Conservation (phyloP, 2,113 vertebrate species). For the Haplotaxodon microlepis region DNA sequence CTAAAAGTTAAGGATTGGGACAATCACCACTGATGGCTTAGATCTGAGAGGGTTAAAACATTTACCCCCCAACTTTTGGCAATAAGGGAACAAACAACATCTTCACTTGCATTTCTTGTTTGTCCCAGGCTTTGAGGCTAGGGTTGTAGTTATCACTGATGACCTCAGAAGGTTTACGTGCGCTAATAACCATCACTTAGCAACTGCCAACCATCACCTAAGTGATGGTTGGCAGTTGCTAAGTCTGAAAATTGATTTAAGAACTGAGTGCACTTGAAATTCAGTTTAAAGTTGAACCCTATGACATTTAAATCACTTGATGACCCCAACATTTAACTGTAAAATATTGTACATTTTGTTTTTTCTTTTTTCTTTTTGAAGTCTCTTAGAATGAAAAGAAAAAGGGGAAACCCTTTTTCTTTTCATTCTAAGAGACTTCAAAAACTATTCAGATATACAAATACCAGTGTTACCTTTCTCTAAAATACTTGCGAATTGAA, state of each 20-base stretch:
- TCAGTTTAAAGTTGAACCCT: background rate
- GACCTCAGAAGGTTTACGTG: background rate
- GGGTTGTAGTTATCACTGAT: background rate
- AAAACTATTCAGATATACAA: background rate
- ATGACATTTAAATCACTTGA: background rate
- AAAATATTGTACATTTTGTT: background rate
- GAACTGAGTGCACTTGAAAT: background rate
- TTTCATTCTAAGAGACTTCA: background rate
- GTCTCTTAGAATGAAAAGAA: too few species aligned
- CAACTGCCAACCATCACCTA: too few species aligned
- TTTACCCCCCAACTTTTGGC: background rate
- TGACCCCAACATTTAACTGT: background rate
- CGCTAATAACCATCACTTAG: background rate
- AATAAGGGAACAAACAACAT: background rate
- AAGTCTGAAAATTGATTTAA: background rate
- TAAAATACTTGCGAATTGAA: background rate
- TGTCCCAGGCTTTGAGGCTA: background rate
- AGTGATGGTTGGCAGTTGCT: background rate
- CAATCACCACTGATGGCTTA: accelerated
- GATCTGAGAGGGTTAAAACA: background rate
- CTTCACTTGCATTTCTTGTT: accelerated
- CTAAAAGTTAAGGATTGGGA: accelerated
- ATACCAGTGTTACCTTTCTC: background rate
- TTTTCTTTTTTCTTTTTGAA: background rate
- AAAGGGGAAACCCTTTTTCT: background rate